A percentile compares a stretch with the other conserved stretches of the same genome.
phyloP scores from a whole-genome alignment of 1,140 invertebrate species.

The Nymphalis io region DNA sequence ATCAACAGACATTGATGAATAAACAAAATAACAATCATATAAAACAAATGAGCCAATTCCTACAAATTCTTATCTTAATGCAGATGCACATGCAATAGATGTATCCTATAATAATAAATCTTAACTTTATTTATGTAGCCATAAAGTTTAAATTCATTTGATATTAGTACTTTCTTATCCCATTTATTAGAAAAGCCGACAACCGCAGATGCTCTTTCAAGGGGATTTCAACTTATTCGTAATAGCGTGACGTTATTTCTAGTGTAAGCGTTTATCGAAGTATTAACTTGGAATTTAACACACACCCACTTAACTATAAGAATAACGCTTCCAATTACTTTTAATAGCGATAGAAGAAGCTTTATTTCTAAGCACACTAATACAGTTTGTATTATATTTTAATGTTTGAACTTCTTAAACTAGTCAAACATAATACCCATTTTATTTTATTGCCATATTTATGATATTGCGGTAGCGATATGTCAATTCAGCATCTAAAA shows the following conservation, averaged over 20 bases:
- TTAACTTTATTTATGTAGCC: background rate
- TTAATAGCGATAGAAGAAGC: background rate
- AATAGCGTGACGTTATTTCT: background rate
- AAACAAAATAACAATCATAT: background rate
- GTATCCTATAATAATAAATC: background rate
- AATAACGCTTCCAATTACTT: background rate
- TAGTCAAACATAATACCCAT: too few relatives aligned
- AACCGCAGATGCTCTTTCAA: background rate
- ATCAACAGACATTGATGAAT: background rate
- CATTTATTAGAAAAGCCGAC: constrained; percentile 1
- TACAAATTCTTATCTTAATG: background rate
- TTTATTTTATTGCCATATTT: too few relatives aligned
- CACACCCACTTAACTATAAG: background rate
- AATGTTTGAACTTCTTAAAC: too few relatives aligned
- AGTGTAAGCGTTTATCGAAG: background rate
- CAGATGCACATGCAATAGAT: background rate
- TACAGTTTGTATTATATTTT: background rate
- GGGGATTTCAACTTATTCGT: background rate
- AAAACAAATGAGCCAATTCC: constrained; percentile 6
- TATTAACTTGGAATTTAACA: constrained; percentile 1
- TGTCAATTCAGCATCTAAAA: too few relatives aligned
- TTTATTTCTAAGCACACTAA: background rate
- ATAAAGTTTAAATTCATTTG: background rate
- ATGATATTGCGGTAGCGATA: too few relatives aligned
- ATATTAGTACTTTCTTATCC: background rate